phyloP scores from a whole-genome alignment of 2,113 vertebrate species.

The Saguinus imperator region DNA sequence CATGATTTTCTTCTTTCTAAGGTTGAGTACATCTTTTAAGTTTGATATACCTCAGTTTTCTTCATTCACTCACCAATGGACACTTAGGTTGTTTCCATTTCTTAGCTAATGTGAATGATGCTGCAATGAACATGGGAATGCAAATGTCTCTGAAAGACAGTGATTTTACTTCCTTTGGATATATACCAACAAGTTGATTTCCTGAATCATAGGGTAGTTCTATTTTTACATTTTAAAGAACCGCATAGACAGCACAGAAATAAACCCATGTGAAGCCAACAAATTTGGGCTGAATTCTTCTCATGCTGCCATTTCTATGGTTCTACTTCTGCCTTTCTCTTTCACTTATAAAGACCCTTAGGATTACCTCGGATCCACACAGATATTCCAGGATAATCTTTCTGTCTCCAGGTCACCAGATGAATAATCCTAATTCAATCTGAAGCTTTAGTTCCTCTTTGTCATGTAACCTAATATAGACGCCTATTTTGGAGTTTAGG shows the following conservation, averaged over 20 bases:
- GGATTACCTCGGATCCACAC: accelerated
- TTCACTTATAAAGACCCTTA: neutral
- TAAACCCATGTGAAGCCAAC: neutral
- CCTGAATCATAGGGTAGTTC: neutral
- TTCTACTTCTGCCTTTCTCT: neutral
- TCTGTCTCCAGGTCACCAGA: neutral
- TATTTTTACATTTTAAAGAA: neutral
- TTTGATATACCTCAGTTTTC: neutral
- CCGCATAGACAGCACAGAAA: neutral
- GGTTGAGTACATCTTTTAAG: neutral
- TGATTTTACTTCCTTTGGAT: neutral
- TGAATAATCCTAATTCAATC: neutral
- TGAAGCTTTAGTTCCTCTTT: neutral
- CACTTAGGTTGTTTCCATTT: neutral
- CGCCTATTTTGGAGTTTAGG: neutral
- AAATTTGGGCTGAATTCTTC: neutral
- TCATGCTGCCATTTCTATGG: neutral
- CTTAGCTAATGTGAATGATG: neutral
- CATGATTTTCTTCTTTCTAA: neutral
- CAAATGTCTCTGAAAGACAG: neutral
- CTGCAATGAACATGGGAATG: neutral
- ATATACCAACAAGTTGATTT: neutral
- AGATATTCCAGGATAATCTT: neutral
- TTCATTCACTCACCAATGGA: neutral
- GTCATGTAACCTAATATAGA: neutral